Base-by-base conservation (phyloP, 2,113 vertebrate species). In the Heterocephalus glaber region DNA sequence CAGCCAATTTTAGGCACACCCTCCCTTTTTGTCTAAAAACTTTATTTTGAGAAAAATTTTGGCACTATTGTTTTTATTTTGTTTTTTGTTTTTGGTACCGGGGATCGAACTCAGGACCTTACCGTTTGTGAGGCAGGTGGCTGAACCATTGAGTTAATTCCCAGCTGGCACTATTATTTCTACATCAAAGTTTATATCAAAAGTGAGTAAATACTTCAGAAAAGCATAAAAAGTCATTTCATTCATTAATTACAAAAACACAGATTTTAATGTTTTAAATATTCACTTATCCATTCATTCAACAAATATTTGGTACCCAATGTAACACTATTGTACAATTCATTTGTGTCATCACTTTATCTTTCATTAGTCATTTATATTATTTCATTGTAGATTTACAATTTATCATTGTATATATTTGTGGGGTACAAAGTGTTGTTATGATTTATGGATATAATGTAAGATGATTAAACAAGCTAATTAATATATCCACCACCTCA, bases 261-360 rank as follows among this genome's bases (percentile, higher is more conserved):
- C 12, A 89, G 24, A 94, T 81, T 86, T 76, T 68, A 47, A 60
- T 49, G 13, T 49, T 95, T 97, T 82, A 90, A 93, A 77, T 68
- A 80, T 54, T 90, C 14, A 80, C 44, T 92, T 38, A 72, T 35
- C 84, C 63, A 35, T 63, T 89, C 54, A 92, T 77, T 93, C 22
- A 89, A 91, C 68, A 74, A 95, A 63, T 80, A 92, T 20, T 86
- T 89, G 61, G 28, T 30, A 22, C 1, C 20, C 30, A 89, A 54
- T 66, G 35, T 87, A 38, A 84, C 56, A 58, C 56, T 58, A 58
- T 4, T 58, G 56, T 20, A 58, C 56, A 56, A 76, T 94, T 87
- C 26, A 87, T 58, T 80, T 65, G 33, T 76, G 26, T 54, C 44
- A 81, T 76, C 9, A 17, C 19, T 87, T 70, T 79, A 24, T 63